Base-by-base conservation (phyloP, 2,888 invertebrate species). In the Digitonthophagus gazella region DNA sequence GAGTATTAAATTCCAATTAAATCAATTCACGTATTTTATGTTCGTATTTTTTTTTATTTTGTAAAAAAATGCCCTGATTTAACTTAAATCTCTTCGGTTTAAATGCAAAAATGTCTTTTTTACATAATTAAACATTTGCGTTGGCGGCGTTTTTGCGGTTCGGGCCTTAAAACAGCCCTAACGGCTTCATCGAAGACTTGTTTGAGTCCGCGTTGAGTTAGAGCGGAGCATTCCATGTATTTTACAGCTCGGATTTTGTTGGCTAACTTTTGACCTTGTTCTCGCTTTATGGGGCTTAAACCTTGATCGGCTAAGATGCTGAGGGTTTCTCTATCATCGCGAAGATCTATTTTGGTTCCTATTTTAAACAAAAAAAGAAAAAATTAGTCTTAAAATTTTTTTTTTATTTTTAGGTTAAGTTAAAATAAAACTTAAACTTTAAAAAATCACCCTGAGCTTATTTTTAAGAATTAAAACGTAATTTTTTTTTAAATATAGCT, bases 111-210 rank as follows among this genome's bases (percentile, higher is more conserved):
- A n/a, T 44, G 6, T 44, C 11, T 44, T 11, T 44, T 61, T 20
- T 82, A 83, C 83, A 83, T 83, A 71, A 83, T 77, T 76, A 82
- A 78, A 88, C 96, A 96, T 85, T 95, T 95, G 85, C 95, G 90
- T 86, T 96, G 95, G 85, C 93, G 93, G 85, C 95, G 91, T 84
- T 96, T 96, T 80, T 94, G 92, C 70, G 98, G 97, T 84, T 98
- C 97, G 66, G 99, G 99, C 86, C 96, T 90, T 80, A 99, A 87
- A 74, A 99, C 98, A 70, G 98, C 96, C 77, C 98, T 89, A 54
- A 98, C 98, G 22, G 98, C 97, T 86, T 99, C 99, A 81, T 98
- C 98, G 86, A 99, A 99, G 69, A 99, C 98, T 88, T 96, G 96
- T 85, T 97, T 97, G 69, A 99, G 89, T 72, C 98, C 98, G 80